phyloP scores from a whole-genome alignment of 2,888 invertebrate genomes.

The Chironomus tentans region DNA sequence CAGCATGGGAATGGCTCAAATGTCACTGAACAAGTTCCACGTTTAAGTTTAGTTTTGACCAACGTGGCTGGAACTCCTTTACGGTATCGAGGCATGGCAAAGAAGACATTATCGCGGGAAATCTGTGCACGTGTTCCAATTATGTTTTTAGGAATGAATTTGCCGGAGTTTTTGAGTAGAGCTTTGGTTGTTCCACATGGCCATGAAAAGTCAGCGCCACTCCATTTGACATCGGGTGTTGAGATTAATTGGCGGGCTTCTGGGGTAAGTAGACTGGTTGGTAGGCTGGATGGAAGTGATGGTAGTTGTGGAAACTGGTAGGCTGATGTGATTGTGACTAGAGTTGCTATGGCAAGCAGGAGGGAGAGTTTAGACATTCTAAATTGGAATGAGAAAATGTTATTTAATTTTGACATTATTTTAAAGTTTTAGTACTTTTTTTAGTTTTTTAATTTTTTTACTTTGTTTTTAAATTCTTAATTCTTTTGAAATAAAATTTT shows the following conservation, averaged over 20 bases:
- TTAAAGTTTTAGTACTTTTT: too few species aligned
- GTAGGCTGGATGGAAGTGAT: neutral
- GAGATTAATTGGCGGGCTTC: neutral
- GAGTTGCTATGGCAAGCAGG: neutral
- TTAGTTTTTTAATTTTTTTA: too few species aligned
- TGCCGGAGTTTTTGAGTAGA: constrained; percentile 49
- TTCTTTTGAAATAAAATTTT: too few species aligned
- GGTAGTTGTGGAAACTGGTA: neutral
- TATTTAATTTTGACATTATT: neutral
- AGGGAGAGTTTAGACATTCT: neutral
- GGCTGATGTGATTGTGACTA: neutral
- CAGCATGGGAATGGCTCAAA: constrained; percentile 55
- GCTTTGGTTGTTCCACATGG: constrained; percentile 47
- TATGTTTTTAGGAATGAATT: constrained; percentile 49
- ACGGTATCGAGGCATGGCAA: constrained; percentile 52
- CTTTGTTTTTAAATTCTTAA: too few species aligned
- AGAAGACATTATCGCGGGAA: constrained; percentile 45
- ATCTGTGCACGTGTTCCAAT: constrained; percentile 53
- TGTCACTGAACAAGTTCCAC: constrained; percentile 43
- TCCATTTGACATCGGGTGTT: constrained; percentile 36
- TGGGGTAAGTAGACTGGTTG: neutral
- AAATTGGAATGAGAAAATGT: neutral
- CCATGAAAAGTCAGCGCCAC: constrained; percentile 44
- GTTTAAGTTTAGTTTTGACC: constrained; percentile 46
- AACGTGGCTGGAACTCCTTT: constrained; percentile 59